Evolutionary conservation across 23 tunicate genomes (phyloP), one percentile per base, ranked within the genome.

Genomic region (Phallusia fumigata): DNA sequence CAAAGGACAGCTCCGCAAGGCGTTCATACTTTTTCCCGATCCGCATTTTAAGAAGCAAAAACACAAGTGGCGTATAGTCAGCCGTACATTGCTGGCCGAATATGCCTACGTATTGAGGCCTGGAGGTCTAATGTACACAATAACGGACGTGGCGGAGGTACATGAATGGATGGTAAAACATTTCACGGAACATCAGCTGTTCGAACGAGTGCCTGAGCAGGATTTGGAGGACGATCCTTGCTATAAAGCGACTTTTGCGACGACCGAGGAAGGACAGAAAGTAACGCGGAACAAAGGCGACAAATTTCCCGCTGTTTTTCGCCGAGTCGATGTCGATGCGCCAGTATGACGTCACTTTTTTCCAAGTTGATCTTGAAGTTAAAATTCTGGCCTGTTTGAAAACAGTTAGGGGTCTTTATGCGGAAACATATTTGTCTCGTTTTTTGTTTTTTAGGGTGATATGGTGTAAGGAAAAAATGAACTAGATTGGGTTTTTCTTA

Each of bases 31-130:
- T 34, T 96, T 96, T 78, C 99, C 99, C 19, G 99, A 96, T 75
- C 99, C 99, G 16, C 99, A 96, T 75, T 96, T 96, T 65, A 96
- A 96, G 82, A 88, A 81, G 75, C 95, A 96, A 52, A 96, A 96
- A 34, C 96, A 88, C 82, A 91, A 91, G 81, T 91, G 99, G 96
- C 45, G 99, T 19, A 89, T 96, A 18, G 87, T 96, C 2, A 90
- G 90, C 30, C 79, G 86, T 21, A 89, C 85, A 19, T 77, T 96
- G 35, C 47, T 96, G 53, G 90, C 99, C 28, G 99, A 96, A 64
- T 96, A 96, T 58, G 99, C 99, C 19, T 96, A 91, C 49, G 72
- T 96, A 12, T 31, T 96, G 45, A 31, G 49, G 5, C 80, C 35
- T 18, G 90, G 85, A 12, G 99, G 77, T 0, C 33, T 84, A 16